Percentiles rank a stretch among this genome's conserved stretches.
Conservation (phyloP, 2,888 invertebrate genomes). For the Drosophila pseudotakahashii region DNA sequence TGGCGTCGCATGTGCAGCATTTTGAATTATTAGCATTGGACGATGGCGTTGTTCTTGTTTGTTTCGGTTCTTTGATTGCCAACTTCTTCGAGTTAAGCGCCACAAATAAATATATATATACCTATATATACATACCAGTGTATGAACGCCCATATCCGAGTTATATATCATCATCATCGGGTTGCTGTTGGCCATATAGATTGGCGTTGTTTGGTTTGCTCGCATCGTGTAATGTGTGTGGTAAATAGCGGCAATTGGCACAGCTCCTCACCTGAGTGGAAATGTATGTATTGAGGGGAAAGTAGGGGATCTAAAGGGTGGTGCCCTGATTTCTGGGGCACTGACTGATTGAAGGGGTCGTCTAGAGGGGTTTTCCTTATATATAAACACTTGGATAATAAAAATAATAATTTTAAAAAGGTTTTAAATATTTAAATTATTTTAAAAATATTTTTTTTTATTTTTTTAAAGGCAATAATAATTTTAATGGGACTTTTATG, state of each 20-base stretch:
- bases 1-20: slow-evolving; percentile 69
- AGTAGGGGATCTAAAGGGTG: not conserved
- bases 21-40: slow-evolving; percentile 70
- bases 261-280: slow-evolving; percentile 23
- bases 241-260: slow-evolving; percentile 64
- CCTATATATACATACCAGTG: slow-evolving; percentile 3
- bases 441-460: too few species aligned
- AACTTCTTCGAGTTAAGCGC: slow-evolving; percentile 56
- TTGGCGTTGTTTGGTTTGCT: slow-evolving; percentile 64
- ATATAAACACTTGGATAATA: too few species aligned
- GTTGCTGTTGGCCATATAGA: slow-evolving; percentile 47
- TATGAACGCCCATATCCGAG: slow-evolving; percentile 34
- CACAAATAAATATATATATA: slow-evolving; percentile 21
- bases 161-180: slow-evolving; percentile 45
- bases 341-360: slow-evolving; percentile 46
- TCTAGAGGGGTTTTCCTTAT: not conserved
- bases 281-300: not conserved
- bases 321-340: slow-evolving; percentile 24
- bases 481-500: too few species aligned
- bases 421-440: too few species aligned
- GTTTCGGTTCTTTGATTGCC: slow-evolving; percentile 67
- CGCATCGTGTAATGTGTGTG: slow-evolving; percentile 67
- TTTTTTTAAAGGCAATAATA: too few species aligned
- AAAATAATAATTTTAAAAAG: too few species aligned
- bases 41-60: slow-evolving; percentile 42